Base-by-base conservation (phyloP, 2,113 vertebrate genomes). In the Tenebrosternarchus preto region DNA sequence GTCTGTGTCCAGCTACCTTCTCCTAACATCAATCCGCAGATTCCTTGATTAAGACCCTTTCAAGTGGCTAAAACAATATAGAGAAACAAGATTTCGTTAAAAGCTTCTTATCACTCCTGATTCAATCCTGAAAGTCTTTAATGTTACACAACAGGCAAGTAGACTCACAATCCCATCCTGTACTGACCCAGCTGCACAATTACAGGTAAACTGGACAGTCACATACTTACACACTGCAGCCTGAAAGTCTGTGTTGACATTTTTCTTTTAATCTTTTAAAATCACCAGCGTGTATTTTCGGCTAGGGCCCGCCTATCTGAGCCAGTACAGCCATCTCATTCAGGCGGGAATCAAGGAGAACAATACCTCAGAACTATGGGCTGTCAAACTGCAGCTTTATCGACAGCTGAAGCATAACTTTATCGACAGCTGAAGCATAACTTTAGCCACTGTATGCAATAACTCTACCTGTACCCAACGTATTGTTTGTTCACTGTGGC, bases 281-380 rank as follows among this genome's bases (percentile, higher is more conserved):
- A 73, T 72, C 81, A 46, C n/a, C 53, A 29, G 50, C 46, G 73
- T 64, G 25, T 84, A 66, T 76, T 81, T 84, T 55, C 22, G 68
- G 60, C 22, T 50, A 56, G 20, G 61, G 4, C 8, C 16, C 57
- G 33, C 57, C 9, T 1, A 33, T 3, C 50, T 11, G 8, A 31
- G 43, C 60, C 72, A 77, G 27, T 46, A 1, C 27, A 80, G 15
- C 59, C 17, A n/a, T 17, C 55, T 46, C 68, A 59, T 46, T 79
- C 11, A 29, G 6, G 20, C 53, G 36, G 8, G 19, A 36, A 53
- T 20, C 16, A 39, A 57, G 19, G 22, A 24, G 43, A 24, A 36
- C 20, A 20, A 11, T 36, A 9, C 15, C 17, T 19, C 57, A 60
- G 59, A 22, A 8, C 16, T 20, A 60, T 19, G 20, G 8, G 31